A percentile compares a stretch with the other conserved stretches of the same genome.
Conservation (phyloP, 2,797 vertebrate genomes). For the Momotus momota region DNA sequence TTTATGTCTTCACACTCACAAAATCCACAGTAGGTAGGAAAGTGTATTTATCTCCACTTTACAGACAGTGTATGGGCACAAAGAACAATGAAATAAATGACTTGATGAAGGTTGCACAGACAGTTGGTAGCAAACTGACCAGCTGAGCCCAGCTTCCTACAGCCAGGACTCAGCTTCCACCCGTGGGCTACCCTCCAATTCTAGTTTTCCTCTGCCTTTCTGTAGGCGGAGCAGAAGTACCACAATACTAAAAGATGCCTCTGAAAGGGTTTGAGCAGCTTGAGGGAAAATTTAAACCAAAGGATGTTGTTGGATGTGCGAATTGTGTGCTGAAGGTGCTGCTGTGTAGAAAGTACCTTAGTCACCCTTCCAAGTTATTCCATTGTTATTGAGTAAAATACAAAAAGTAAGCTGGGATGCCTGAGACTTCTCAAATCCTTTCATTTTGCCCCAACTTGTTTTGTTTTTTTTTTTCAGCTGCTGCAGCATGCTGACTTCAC, state of each 20-base stretch:
- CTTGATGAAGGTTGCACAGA: neutral
- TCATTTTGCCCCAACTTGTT: rapidly evolving
- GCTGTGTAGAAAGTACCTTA: neutral
- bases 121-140: neutral
- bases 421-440: neutral
- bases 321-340: neutral
- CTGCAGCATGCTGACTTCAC: neutral
- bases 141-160: neutral
- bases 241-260: neutral
- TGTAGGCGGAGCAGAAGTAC: neutral
- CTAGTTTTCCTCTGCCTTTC: neutral
- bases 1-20: neutral
- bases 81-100: neutral
- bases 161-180: neutral
- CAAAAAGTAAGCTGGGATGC: neutral
- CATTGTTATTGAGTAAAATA: neutral
- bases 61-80: neutral
- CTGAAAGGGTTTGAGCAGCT: neutral
- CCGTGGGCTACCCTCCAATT: neutral
- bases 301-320: neutral
- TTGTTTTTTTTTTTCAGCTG: neutral
- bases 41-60: neutral
- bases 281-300: neutral
- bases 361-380: neutral
- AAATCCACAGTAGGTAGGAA: neutral